Percentiles rank a stretch among this genome's conserved stretches.
Conservation (phyloP, 2,797 vertebrate species). For the Rhyacichthys aspro region DNA sequence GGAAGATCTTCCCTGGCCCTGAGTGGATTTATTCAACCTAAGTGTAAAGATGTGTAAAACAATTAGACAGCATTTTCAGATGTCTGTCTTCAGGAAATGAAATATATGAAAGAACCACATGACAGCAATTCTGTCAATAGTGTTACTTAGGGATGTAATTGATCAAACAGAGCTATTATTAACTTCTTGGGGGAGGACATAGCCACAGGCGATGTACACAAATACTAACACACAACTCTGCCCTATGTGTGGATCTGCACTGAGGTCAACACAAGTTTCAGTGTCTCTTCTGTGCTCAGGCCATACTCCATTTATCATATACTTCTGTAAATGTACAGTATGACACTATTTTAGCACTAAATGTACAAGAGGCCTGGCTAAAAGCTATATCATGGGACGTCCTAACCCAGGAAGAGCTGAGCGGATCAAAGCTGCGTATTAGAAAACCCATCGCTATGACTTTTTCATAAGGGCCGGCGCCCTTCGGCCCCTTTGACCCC, state of each 20-base stretch:
- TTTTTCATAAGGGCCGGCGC: conserved; percentile 42
- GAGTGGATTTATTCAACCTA: too few species aligned
- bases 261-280: conserved; percentile 52
- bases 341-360: conserved; percentile 17
- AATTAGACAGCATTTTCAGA: too few species aligned
- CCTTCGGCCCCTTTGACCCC: conserved; percentile 65
- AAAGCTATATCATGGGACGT: conserved; percentile 19
- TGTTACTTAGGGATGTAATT: neutral
- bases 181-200: neutral
- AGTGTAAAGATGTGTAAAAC: too few species aligned
- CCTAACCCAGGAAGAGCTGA: conserved; percentile 15
- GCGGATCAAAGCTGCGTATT: conserved; percentile 58
- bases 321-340: conserved; percentile 43
- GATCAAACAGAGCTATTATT: neutral
- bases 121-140: neutral
- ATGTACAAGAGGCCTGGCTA: conserved; percentile 14
- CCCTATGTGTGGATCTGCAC: conserved; percentile 25
- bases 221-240: conserved; percentile 40
- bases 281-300: conserved; percentile 22
- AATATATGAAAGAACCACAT: neutral
- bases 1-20: too few species aligned
- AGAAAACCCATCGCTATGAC: conserved; percentile 12
- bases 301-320: conserved; percentile 26
- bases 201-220: conserved; percentile 38
- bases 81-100: too few species aligned